These are phyloP conservation scores for Enteromius treurensis DNA, from an alignment of 2,797 vertebrate species.

Conservation along the genomic window DNA sequence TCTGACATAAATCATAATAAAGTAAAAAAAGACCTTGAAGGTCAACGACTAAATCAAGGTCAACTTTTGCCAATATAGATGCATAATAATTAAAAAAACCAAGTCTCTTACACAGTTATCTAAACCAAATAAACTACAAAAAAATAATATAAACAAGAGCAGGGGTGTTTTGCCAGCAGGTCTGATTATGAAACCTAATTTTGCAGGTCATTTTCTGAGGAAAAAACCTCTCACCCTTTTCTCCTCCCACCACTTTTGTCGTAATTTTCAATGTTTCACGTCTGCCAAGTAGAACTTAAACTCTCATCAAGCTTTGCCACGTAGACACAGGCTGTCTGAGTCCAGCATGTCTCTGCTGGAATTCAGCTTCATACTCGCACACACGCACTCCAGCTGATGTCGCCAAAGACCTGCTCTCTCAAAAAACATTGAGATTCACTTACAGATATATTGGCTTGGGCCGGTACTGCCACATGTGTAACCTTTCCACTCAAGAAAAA, in stretches of 20 bases:
- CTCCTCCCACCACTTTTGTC: slow-evolving; percentile 46
- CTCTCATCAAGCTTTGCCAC: slow-evolving; percentile 63
- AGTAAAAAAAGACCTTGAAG: no score
- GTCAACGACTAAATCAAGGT: not conserved
- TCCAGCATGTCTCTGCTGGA: slow-evolving; percentile 71
- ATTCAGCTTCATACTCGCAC: slow-evolving; percentile 57
- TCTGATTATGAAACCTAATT: slow-evolving; percentile 33
- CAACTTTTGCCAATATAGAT: not conserved
- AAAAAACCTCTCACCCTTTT: slow-evolving; percentile 40
- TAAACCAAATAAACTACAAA: slow-evolving; percentile 20
- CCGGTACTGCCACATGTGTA: not conserved
- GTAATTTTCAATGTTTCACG: slow-evolving; percentile 43
- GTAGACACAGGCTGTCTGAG: slow-evolving; percentile 59
- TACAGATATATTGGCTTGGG: slow-evolving; percentile 9
- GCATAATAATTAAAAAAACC: slow-evolving; percentile 4
- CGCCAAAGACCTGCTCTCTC: slow-evolving; percentile 27
- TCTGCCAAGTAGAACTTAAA: slow-evolving; percentile 63
- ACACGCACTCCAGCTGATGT: slow-evolving; percentile 27
- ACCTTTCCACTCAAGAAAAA: not conserved
- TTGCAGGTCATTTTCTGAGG: not conserved
- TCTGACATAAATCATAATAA: no score
- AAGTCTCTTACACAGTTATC: not conserved
- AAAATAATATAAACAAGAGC: slow-evolving; percentile 13
- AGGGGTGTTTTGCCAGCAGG: slow-evolving; percentile 3
- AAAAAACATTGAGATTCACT: slow-evolving; percentile 1